A percentile compares a stretch with the other conserved stretches of the same genome.
Evolutionary conservation across 2,888 invertebrate genomes (phyloP).

Genomic region (Lithophane socia): DNA sequence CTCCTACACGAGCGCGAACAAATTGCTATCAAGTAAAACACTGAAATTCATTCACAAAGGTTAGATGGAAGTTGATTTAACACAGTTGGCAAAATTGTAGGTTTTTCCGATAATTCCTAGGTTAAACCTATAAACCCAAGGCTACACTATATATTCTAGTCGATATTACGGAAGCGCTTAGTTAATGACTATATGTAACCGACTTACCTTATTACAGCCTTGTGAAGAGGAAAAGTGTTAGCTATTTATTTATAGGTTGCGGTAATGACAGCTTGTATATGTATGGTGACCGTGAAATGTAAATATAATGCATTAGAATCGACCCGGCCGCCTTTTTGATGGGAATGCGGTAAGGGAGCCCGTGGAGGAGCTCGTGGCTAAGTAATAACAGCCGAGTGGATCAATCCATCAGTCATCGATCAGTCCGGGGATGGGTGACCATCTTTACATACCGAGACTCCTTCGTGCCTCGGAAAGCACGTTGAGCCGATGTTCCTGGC

Average conservation of each 20-base stretch:
- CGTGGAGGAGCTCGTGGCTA: too few species aligned
- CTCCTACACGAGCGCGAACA: too few species aligned
- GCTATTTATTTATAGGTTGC: slow-evolving; percentile 44
- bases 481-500: too few species aligned
- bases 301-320: too few species aligned
- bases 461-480: too few species aligned
- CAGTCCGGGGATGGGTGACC: too few species aligned
- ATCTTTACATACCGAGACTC: too few species aligned
- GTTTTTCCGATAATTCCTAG: slow-evolving; percentile 43
- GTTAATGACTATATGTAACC: slow-evolving; percentile 50
- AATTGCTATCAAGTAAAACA: not conserved
- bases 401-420: too few species aligned
- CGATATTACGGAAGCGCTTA: slow-evolving; percentile 56
- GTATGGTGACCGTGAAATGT: slow-evolving; percentile 32
- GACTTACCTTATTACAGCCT: slow-evolving; percentile 60
- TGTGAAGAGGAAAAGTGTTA: slow-evolving; percentile 64
- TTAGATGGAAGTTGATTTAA: not conserved
- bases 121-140: slow-evolving; percentile 36
- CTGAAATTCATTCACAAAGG: not conserved
- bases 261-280: slow-evolving; percentile 21
- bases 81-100: not conserved
- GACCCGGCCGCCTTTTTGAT: too few species aligned
- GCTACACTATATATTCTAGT: slow-evolving; percentile 52
- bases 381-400: too few species aligned
- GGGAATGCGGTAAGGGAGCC: too few species aligned